These are phyloP conservation scores for Hermodice carunculata DNA, from an alignment of 2,888 invertebrate genomes.

Conservation along the genomic window DNA sequence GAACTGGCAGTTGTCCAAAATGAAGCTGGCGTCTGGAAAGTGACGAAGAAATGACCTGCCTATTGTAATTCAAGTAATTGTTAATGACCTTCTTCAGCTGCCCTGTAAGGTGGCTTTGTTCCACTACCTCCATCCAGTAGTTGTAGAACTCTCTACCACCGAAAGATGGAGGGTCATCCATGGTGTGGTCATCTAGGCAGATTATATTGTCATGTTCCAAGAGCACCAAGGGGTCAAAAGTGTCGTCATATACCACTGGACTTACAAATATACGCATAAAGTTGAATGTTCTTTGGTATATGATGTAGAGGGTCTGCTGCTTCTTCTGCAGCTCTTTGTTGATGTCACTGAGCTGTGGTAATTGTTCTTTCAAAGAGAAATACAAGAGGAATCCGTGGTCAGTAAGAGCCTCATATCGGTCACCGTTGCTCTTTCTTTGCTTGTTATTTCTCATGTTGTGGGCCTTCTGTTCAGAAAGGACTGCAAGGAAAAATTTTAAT, in stretches of 20 bases:
- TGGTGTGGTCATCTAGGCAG: not conserved
- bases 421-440: not conserved
- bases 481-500: no score
- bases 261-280: not conserved
- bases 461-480: not conserved
- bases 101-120: no score
- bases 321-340: slow-evolving; percentile 3
- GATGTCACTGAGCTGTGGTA: not conserved
- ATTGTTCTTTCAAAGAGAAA: not conserved
- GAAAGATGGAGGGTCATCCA: not conserved
- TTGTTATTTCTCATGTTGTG: not conserved
- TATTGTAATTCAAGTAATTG: no score
- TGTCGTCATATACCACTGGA: not conserved
- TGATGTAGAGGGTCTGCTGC: not conserved
- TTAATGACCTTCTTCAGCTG: no score
- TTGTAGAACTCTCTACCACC: not conserved
- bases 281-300: not conserved
- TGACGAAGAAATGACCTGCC: no score
- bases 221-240: not conserved
- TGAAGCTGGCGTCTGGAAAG: no score
- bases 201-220: not conserved
- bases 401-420: not conserved
- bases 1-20: no score
- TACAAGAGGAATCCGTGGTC: not conserved
- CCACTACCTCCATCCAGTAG: not conserved